Evolutionary conservation across 2,888 invertebrate genomes (phyloP).

Genomic region (Eugnorisma glareosa): DNA sequence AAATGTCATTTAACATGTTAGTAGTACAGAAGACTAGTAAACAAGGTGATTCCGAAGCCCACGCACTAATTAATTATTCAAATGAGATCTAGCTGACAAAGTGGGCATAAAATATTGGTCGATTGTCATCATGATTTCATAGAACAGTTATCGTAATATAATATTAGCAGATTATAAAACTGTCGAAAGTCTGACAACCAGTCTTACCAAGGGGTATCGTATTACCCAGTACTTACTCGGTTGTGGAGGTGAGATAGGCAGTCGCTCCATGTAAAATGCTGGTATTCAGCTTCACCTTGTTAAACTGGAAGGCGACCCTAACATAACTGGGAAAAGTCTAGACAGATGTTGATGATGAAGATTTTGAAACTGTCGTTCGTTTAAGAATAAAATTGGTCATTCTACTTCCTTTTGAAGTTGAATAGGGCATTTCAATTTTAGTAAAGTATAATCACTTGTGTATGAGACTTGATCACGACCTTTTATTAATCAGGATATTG

Average conservation of each 20-base stretch:
- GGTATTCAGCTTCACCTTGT: too few relatives aligned
- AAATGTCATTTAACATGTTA: background rate
- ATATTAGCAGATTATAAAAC: background rate
- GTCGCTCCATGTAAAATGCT: background rate
- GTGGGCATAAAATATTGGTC: constrained; percentile 16
- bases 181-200: background rate
- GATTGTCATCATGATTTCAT: constrained; percentile 3
- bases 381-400: background rate
- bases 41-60: constrained; percentile 65
- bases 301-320: too few relatives aligned
- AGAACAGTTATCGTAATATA: constrained; percentile 13
- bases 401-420: background rate
- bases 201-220: background rate
- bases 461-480: too few relatives aligned
- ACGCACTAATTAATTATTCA: constrained; percentile 64
- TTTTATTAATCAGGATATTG: background rate
- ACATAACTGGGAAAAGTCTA: too few relatives aligned
- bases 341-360: too few relatives aligned
- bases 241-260: background rate
- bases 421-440: background rate
- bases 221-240: background rate
- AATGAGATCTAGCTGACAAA: constrained; percentile 42
- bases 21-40: constrained; percentile 40
- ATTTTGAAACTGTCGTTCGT: too few relatives aligned
- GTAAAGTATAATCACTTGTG: too few relatives aligned